phyloP scores from a whole-genome alignment of 2,113 vertebrate genomes.

The Oreocharis arfaki region DNA sequence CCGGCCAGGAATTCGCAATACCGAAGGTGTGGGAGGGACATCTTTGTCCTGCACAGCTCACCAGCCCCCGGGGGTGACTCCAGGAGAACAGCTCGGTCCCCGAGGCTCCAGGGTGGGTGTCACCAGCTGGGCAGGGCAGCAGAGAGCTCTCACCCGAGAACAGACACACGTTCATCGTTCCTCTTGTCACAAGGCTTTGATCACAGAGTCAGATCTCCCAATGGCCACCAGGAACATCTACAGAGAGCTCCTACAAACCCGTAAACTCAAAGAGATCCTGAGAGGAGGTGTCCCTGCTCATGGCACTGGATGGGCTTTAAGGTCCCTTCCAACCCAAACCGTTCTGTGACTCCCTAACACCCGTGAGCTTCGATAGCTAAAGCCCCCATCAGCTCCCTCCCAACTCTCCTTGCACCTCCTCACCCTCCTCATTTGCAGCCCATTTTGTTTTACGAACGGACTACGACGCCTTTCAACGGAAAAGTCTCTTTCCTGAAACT shows the following conservation, averaged over 20 bases:
- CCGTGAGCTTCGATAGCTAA: background rate
- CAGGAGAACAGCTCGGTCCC: background rate
- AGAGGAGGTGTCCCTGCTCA: background rate
- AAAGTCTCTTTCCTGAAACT: background rate
- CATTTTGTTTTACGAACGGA: background rate
- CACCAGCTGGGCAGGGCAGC: background rate
- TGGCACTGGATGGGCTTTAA: too few relatives aligned
- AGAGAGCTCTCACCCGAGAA: background rate
- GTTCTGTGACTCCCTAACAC: rapidly evolving
- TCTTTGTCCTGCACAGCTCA: background rate
- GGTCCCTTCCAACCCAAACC: background rate
- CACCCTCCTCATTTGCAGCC: background rate
- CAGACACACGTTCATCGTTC: background rate
- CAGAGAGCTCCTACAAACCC: background rate
- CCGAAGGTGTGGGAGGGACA: background rate
- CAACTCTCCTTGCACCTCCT: background rate
- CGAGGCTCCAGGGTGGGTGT: background rate
- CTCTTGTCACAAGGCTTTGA: background rate
- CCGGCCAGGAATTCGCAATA: background rate
- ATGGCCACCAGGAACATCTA: background rate
- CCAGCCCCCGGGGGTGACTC: background rate
- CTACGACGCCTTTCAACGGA: rapidly evolving
- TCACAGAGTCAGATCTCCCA: background rate
- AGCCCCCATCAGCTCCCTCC: background rate
- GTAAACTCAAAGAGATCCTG: background rate